Conservation (phyloP, 2,113 vertebrate genomes). For the Struthio camelus region DNA sequence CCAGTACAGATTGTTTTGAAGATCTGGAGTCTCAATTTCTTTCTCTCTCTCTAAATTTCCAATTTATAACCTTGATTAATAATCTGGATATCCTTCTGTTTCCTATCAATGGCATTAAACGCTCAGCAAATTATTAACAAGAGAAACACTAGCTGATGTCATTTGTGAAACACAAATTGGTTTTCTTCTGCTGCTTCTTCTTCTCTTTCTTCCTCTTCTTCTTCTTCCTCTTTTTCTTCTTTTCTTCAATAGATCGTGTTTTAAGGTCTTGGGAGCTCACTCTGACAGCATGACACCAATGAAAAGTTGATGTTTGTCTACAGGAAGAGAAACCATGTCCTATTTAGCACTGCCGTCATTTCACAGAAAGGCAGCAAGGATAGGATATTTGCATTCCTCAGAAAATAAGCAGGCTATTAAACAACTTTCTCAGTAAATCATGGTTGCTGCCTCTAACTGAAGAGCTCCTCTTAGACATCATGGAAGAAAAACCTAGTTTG, state of each 20-base stretch:
- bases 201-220: neutral
- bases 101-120: neutral
- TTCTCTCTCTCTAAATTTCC: neutral
- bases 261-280: neutral
- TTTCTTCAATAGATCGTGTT: accelerated
- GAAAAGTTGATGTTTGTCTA: neutral
- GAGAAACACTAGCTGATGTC: neutral
- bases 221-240: neutral
- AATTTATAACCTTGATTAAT: neutral
- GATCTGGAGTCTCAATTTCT: neutral
- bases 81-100: neutral
- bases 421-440: neutral
- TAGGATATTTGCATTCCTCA: neutral
- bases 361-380: neutral
- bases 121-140: neutral
- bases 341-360: neutral
- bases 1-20: neutral
- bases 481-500: neutral
- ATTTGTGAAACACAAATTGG: neutral
- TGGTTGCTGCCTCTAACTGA: neutral
- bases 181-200: neutral
- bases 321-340: neutral
- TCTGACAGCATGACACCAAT: neutral
- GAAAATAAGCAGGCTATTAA: neutral
- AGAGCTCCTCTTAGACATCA: neutral